Base-by-base conservation (phyloP, 2,797 vertebrate species). In the Octomys mimax region DNA sequence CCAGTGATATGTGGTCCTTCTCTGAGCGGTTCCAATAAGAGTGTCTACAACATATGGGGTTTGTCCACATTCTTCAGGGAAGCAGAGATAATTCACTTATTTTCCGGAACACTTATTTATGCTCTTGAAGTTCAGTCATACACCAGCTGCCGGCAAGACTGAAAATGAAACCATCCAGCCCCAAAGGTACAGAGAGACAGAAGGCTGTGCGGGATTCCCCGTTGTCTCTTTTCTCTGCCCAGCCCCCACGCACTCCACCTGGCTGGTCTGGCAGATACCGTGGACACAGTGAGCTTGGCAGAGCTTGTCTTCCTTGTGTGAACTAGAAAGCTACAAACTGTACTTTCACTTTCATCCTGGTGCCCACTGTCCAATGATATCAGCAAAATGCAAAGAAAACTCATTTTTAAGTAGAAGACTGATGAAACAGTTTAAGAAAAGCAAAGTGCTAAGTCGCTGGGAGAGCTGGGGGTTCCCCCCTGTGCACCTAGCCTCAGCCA, bases 1-100 rank as follows among this genome's bases (percentile, higher is more conserved):
- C 11, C 52, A 11, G 13, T 10, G 1, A 2, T 9, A 1, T 5
- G 11, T 1, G 8, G 7, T 22, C 49, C 2, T 4, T 46, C 62
- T 84, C 86, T 26, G 3, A 31, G 13, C 10, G 14, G n/a, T 6
- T 49, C 6, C 11, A 24, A 2, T 75, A 1, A 54, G 12, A 21
- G 28, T 46, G 68, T 79, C 79, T n/a, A 21, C 0, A 26, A 52
- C 33, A 62, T 31, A 22, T 3, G 2, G 7, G 36, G 5, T 11
- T 5, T 54, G 36, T n/a, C 71, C 8, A 0, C 42, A 3, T 46
- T 77, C 89, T 81, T 85, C 14, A 2, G 0, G 62, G 39, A 82
- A 52, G 22, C 57, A 28, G 8, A 39, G 68, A 33, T 6, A 14
- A 52, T 13, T 18, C 12, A 4, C 22, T n/a, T 59, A 18, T 24